These are phyloP conservation scores for Nymphalis c-album DNA, from an alignment of 2,888 invertebrate species.

Conservation along the genomic window DNA sequence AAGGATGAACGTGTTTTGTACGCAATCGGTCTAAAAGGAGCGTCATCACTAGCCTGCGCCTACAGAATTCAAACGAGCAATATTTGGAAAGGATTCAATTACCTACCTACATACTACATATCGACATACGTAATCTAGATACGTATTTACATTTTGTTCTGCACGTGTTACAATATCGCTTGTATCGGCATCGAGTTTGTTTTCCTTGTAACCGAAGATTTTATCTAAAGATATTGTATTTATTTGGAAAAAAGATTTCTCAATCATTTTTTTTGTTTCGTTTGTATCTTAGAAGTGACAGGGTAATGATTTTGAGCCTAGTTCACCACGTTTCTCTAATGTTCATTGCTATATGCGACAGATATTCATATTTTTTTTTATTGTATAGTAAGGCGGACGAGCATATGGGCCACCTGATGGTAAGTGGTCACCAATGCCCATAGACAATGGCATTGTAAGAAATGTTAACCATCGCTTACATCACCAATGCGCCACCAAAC, in stretches of 20 bases:
- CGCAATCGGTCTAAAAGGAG: slow-evolving; percentile 8
- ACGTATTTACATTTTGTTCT: slow-evolving; percentile 48
- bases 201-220: slow-evolving; percentile 20
- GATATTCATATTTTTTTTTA: too few species aligned
- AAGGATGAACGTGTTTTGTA: slow-evolving; percentile 3
- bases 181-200: slow-evolving; percentile 32
- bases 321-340: too few species aligned
- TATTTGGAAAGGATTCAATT: slow-evolving; percentile 57
- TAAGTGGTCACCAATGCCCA: too few species aligned
- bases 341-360: too few species aligned
- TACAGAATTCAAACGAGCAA: slow-evolving; percentile 59
- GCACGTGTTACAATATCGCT: slow-evolving; percentile 19
- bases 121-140: slow-evolving; percentile 26
- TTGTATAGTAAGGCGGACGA: too few species aligned
- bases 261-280: background rate
- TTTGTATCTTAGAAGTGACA: background rate
- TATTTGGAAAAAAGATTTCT: background rate
- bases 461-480: too few species aligned
- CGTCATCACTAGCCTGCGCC: slow-evolving; percentile 52
- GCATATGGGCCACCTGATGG: too few species aligned
- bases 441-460: too few species aligned
- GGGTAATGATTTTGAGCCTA: too few species aligned
- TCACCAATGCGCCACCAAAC: too few species aligned
- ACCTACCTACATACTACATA: slow-evolving; percentile 30
- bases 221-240: slow-evolving; percentile 7